Evolutionary conservation across 1,140 invertebrate genomes (phyloP), one percentile per base, ranked within the genome.

Genomic region (Laodelphax striatellus): DNA sequence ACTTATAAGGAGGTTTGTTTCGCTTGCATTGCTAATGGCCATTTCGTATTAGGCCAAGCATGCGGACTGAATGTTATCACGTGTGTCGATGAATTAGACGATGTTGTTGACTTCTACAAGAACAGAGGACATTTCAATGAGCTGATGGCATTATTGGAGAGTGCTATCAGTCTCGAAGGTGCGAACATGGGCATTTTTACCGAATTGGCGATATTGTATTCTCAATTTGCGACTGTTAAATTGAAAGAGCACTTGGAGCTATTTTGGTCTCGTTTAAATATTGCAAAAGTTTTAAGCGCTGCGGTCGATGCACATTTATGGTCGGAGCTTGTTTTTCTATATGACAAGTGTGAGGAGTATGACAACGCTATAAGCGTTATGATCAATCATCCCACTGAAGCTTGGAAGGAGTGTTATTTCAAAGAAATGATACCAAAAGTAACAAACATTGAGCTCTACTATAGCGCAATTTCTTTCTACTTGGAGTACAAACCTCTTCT

Each of bases 1-100:
- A 99, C 97, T 31, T 99, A 97, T 97, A 99, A 99, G 76, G 95
- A 99, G 75, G 95, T 99, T n/a, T 99, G 97, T 75, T 99, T 99
- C 76, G 96, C 97, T 8, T 99, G 97, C 77, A 94, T 99, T 4
- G 94, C 98, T 72, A 93, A 94, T 59, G 87, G 91, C 64, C 96
- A 99, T 74, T 99, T 99, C 76, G 82, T 96, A 5, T 78, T 99
- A 60, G 96, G 97, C 6, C 97, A 99, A 76, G 98, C 98, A 90
- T 99, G 96, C 75, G 97, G 97, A 41, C 80, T 99, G 59, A 94
- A 98, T 71, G 99, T 99, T 70, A 96, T 99, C 10, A 96, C 99
- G 0, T 96, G 99, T 76, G 97, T 97, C 14, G 97, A 99, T 75
- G 97, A 99, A 70, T 77, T 99, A 22, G 96, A 98, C 74, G 96